Evolutionary conservation across 2,797 vertebrate species (phyloP).

Genomic region (Taeniopygia guttata): DNA sequence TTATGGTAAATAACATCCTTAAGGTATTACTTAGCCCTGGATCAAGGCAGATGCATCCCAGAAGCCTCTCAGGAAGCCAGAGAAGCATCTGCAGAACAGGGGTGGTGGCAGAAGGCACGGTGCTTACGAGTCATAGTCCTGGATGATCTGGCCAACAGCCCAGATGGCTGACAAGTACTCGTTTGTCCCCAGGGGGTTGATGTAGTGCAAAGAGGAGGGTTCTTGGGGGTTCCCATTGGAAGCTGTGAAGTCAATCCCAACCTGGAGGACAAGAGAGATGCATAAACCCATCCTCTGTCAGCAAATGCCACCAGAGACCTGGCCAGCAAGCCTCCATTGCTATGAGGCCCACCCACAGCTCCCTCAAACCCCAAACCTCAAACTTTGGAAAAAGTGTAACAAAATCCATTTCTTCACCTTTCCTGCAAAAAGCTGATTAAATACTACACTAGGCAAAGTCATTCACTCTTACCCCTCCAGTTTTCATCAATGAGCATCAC

Average conservation of each 20-base stretch:
- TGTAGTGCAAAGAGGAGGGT: conserved; percentile 93
- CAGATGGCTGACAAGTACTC: conserved; percentile 95
- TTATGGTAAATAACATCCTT: not conserved
- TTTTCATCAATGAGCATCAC: not conserved
- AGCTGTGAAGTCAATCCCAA: conserved; percentile 98
- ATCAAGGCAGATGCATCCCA: not conserved
- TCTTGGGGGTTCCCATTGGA: conserved; percentile 96
- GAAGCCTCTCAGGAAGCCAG: not conserved
- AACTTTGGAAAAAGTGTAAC: not conserved
- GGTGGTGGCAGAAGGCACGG: not conserved
- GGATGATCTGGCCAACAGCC: conserved; percentile 98
- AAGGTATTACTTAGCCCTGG: not conserved
- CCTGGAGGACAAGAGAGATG: conserved; percentile 73
- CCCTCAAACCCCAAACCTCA: not conserved
- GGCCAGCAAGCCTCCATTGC: not conserved
- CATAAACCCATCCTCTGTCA: not conserved
- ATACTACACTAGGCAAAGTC: not conserved
- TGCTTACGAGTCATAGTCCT: conserved; percentile 97
- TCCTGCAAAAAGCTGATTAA: not conserved
- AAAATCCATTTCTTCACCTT: not conserved
- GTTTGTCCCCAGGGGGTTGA: conserved; percentile 95
- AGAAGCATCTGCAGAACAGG: not conserved
- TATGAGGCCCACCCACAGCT: not conserved
- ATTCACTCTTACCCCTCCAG: not conserved
- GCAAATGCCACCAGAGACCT: not conserved